Evolutionary conservation across 2,888 invertebrate genomes (phyloP), one percentile per base, ranked within the genome.

Genomic region (Aproaerema taeniolella): DNA sequence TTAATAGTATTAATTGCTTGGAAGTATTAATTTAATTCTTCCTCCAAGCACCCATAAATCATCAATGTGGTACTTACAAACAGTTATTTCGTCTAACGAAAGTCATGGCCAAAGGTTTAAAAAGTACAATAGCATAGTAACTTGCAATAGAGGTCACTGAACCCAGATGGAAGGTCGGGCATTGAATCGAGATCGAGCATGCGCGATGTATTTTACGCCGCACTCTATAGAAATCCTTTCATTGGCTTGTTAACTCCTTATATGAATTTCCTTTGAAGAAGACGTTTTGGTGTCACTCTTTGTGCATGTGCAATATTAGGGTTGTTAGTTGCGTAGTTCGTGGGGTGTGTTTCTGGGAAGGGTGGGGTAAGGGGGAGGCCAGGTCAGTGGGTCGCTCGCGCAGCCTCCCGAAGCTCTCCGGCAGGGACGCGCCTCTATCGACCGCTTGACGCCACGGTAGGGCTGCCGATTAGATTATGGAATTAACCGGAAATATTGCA

Each of bases 371-470:
- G 52, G 50, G 47, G 55, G 53, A 55, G 75, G 72, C 77, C 74
- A 82, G 89, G 90, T 90, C 89, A 89, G 88, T 89, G 89, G 89
- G 89, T 89, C 89, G 89, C 72, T 71, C 87, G 87, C 88, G 86
- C 88, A 88, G 87, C 82, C 78, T 87, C 85, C 81, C 64, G 60
- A 65, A 70, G 70, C 68, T 67, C 65, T 67, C 76, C 71, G 72
- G 70, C 72, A 70, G 75, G 72, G 74, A 75, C 77, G 83, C 81
- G 77, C 71, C 85, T 83, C 65, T 87, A 87, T 87, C 80, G 88
- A 87, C 78, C 87, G 86, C 69, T 56, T 67, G 68, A 51, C 77
- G 73, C 70, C 68, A 51, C 52, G 44, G 39, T 67, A 85, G 80
- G 81, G 85, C 53, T 85, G 81, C 31, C 78, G 42, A 47, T 55